Conservation (phyloP, 2,113 vertebrate species). For the Odobenus rosmarus region DNA sequence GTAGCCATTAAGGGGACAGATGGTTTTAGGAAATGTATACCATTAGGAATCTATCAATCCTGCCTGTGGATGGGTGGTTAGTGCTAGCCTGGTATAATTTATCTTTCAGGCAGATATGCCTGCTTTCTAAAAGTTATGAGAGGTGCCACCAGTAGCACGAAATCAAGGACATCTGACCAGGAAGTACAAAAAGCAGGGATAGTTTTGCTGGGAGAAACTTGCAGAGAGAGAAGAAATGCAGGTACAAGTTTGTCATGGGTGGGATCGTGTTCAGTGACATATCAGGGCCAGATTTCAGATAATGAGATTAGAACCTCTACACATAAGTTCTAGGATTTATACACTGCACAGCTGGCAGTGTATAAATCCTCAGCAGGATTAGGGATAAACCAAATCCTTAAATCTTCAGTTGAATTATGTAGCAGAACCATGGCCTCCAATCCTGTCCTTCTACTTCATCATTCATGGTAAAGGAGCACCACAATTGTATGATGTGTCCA, state of each 20-base stretch:
- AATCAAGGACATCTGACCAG: not conserved
- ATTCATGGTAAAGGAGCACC: not conserved
- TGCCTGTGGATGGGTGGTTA: not conserved
- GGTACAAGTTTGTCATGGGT: not conserved
- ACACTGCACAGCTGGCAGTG: too few relatives aligned
- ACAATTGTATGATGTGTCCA: not conserved
- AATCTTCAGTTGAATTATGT: not conserved
- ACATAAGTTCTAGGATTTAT: not conserved
- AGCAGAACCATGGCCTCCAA: not conserved
- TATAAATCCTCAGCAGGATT: not conserved
- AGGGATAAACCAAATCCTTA: not conserved
- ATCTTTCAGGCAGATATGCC: not conserved
- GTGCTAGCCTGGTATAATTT: not conserved
- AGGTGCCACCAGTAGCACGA: not conserved
- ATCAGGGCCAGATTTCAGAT: not conserved
- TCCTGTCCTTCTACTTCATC: not conserved
- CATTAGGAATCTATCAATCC: too few relatives aligned
- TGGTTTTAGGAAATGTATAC: not conserved
- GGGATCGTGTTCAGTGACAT: not conserved
- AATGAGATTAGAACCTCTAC: not conserved
- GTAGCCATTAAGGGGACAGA: not conserved
- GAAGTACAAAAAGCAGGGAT: not conserved
- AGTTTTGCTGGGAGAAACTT: too few relatives aligned
- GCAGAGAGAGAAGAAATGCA: not conserved
- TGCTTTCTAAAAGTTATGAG: not conserved